Conservation (phyloP, 2,888 invertebrate genomes). For the Endotricha flammealis region DNA sequence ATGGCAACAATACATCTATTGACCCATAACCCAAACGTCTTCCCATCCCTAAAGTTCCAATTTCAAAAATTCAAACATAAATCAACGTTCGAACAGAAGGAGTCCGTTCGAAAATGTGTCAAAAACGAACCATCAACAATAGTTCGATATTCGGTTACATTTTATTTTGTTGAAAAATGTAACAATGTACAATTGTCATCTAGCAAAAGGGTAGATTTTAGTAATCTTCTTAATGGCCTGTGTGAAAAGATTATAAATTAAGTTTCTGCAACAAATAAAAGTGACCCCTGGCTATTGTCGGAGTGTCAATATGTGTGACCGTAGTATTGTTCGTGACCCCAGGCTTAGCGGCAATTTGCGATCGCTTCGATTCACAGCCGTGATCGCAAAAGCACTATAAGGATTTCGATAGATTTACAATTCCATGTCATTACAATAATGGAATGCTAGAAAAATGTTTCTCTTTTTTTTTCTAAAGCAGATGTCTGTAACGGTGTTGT, state of each 20-base stretch:
- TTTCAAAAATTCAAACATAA: constrained; percentile 63
- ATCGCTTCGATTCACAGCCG: constrained; percentile 55
- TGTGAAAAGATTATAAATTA: constrained; percentile 80
- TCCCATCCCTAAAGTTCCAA: constrained; percentile 49
- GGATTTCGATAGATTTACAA: constrained; percentile 50
- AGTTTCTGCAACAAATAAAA: constrained; percentile 78
- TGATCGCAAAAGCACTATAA: constrained; percentile 43
- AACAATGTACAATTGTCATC: constrained; percentile 74
- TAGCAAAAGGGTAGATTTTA: constrained; percentile 74
- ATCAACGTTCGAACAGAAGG: constrained; percentile 65
- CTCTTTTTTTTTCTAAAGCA: constrained; percentile 19
- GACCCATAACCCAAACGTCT: constrained; percentile 67
- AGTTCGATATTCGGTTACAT: constrained; percentile 55
- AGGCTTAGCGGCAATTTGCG: constrained; percentile 70
- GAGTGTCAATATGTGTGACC: constrained; percentile 79
- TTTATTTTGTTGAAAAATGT: constrained; percentile 64
- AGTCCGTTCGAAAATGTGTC: constrained; percentile 65
- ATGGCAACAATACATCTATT: constrained; percentile 51
- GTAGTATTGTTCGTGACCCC: constrained; percentile 70
- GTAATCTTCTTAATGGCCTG: constrained; percentile 78
- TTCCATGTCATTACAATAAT: constrained; percentile 43
- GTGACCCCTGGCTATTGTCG: constrained; percentile 74
- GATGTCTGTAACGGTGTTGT: constrained; percentile 16
- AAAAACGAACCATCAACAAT: constrained; percentile 64
- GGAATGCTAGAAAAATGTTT: constrained; percentile 25